Evolutionary conservation across 2,888 invertebrate genomes (phyloP).

Genomic region (Parapristionchus giblindavisi): DNA sequence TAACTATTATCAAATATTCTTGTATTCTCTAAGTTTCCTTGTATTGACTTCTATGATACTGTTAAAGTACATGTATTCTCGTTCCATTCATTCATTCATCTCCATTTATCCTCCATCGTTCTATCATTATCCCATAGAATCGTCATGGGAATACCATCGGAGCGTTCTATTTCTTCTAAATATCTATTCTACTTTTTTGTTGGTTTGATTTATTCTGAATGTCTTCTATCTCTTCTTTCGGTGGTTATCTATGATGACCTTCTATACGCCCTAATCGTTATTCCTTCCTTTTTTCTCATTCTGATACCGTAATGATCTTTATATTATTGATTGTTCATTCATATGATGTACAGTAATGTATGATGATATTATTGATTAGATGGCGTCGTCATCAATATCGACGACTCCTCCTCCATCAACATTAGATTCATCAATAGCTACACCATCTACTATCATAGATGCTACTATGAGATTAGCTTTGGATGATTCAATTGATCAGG

Average conservation of each 20-base stretch:
- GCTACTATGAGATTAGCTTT: constrained; percentile 12
- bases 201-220: background rate
- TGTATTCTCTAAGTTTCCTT: too few relatives aligned
- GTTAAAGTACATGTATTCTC: too few relatives aligned
- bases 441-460: constrained; percentile 33
- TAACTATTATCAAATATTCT: too few relatives aligned
- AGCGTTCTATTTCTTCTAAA: background rate
- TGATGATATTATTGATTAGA: background rate
- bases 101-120: too few relatives aligned
- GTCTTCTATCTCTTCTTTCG: background rate
- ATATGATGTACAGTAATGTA: too few relatives aligned
- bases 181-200: background rate
- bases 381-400: constrained; percentile 14
- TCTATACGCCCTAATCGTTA: background rate
- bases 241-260: background rate
- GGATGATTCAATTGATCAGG: constrained; percentile 11
- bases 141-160: too few relatives aligned
- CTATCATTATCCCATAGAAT: too few relatives aligned
- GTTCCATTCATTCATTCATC: too few relatives aligned
- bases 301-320: background rate
- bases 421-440: constrained; percentile 22
- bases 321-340: background rate
- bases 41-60: too few relatives aligned
- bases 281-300: background rate
- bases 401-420: constrained; percentile 32